Evolutionary conservation across 1,140 invertebrate species (phyloP).

Genomic region (Heliothis virescens): DNA sequence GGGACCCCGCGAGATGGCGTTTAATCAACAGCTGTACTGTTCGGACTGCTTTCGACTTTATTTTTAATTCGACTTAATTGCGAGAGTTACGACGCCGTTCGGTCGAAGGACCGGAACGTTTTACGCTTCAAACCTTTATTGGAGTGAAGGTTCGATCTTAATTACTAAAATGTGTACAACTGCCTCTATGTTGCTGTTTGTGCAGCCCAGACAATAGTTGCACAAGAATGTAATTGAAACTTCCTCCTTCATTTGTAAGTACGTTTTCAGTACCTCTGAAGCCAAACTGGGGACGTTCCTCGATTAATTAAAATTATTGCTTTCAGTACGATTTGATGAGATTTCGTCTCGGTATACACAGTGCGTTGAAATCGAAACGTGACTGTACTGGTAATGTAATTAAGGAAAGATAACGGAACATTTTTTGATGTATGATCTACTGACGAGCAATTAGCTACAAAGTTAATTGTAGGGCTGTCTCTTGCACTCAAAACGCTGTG

Average conservation of each 20-base stretch:
- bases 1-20: conserved; percentile 82
- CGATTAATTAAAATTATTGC: conserved; percentile 30
- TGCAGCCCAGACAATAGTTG: conserved; percentile 72
- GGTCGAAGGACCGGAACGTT: conserved; percentile 61
- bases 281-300: background rate
- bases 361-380: conserved; percentile 54
- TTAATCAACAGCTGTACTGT: conserved; percentile 77
- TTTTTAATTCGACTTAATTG: conserved; percentile 83
- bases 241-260: conserved; percentile 83
- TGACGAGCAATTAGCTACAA: conserved; percentile 56
- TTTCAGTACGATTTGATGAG: conserved; percentile 68
- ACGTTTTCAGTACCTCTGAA: conserved; percentile 69
- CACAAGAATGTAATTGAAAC: conserved; percentile 85
- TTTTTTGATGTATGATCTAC: conserved; percentile 57
- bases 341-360: conserved; percentile 69
- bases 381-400: conserved; percentile 53
- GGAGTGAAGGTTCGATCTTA: conserved; percentile 62
- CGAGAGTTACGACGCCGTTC: conserved; percentile 71
- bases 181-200: conserved; percentile 48
- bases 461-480: conserved; percentile 56
- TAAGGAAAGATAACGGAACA: conserved; percentile 56
- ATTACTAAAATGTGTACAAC: conserved; percentile 61
- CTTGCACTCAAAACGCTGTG: conserved; percentile 40
- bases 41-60: conserved; percentile 72
- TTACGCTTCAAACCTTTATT: conserved; percentile 66